These are phyloP conservation scores for Drosophila borborema DNA, from an alignment of 2,888 invertebrate genomes.

Conservation along the genomic window DNA sequence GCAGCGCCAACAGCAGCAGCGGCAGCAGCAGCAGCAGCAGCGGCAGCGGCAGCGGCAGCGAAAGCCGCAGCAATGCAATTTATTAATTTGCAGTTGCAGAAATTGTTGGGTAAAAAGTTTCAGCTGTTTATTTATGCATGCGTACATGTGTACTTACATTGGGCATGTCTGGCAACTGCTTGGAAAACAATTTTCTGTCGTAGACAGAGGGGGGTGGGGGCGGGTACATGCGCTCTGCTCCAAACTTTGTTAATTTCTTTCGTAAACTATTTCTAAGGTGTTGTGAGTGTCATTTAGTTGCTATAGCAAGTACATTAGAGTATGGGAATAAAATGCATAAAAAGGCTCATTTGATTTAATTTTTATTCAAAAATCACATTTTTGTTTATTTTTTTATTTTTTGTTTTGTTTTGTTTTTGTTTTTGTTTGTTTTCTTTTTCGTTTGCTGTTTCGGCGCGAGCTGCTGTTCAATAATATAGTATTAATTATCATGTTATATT, in stretches of 20 bases:
- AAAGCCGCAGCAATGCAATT: constrained; percentile 53
- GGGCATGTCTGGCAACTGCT: constrained; percentile 20
- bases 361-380: constrained; percentile 81
- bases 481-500: constrained; percentile 42
- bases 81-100: constrained; percentile 64
- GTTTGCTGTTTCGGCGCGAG: constrained; percentile 56
- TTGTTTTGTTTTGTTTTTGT: constrained; percentile 2
- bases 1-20: not conserved
- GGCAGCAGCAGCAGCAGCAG: not conserved
- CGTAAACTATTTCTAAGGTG: constrained; percentile 61
- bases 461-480: constrained; percentile 55
- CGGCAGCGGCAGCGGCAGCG: not conserved
- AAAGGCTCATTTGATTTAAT: constrained; percentile 64
- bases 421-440: constrained; percentile 18
- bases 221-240: constrained; percentile 34
- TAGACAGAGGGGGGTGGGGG: constrained; percentile 7
- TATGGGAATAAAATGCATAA: not conserved
- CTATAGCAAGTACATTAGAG: constrained; percentile 46
- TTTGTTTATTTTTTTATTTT: constrained; percentile 42
- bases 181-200: constrained; percentile 41
- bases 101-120: constrained; percentile 41
- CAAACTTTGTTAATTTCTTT: constrained; percentile 70
- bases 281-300: constrained; percentile 24
- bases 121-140: constrained; percentile 21
- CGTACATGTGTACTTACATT: not conserved